phyloP scores from a whole-genome alignment of 1,140 invertebrate species.

The Uloborus diversus region DNA sequence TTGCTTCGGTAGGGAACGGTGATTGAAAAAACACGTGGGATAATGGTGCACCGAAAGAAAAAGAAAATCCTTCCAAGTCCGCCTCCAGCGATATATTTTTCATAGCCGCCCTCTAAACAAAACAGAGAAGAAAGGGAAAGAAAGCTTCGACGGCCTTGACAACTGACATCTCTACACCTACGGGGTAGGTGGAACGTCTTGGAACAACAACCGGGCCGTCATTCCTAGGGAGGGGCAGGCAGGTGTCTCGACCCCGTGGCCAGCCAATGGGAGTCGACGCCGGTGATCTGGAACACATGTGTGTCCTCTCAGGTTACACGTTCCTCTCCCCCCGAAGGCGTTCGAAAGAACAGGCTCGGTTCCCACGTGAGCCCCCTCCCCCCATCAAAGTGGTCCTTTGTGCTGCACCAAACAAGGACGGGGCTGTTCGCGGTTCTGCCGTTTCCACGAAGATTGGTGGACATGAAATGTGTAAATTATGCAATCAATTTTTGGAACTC shows the following conservation, averaged over 20 bases:
- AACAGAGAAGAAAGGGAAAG: too few species aligned
- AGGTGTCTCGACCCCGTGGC: background rate
- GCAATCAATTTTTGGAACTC: too few species aligned
- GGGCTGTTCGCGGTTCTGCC: background rate
- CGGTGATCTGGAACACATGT: slow-evolving; percentile 39
- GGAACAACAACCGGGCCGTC: slow-evolving; percentile 10
- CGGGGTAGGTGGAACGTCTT: background rate
- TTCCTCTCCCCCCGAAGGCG: background rate
- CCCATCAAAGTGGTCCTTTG: slow-evolving; percentile 40
- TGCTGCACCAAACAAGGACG: slow-evolving; percentile 18
- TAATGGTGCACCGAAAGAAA: too few species aligned
- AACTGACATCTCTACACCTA: too few species aligned
- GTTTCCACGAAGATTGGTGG: background rate
- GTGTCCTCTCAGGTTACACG: slow-evolving; percentile 33
- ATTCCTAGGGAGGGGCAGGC: slow-evolving; percentile 30
- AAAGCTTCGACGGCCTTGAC: too few species aligned
- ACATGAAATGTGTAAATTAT: too few species aligned
- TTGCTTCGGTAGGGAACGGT: too few species aligned
- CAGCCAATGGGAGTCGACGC: slow-evolving; percentile 1
- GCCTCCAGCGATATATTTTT: too few species aligned
- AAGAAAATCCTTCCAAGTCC: too few species aligned
- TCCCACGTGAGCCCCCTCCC: too few species aligned
- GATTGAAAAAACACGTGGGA: too few species aligned
- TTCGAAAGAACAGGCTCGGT: slow-evolving; percentile 21
- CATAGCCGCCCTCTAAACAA: too few species aligned